These are phyloP conservation scores for Ostrea denselamellosa DNA, from an alignment of 1,140 invertebrate genomes.

Conservation along the genomic window DNA sequence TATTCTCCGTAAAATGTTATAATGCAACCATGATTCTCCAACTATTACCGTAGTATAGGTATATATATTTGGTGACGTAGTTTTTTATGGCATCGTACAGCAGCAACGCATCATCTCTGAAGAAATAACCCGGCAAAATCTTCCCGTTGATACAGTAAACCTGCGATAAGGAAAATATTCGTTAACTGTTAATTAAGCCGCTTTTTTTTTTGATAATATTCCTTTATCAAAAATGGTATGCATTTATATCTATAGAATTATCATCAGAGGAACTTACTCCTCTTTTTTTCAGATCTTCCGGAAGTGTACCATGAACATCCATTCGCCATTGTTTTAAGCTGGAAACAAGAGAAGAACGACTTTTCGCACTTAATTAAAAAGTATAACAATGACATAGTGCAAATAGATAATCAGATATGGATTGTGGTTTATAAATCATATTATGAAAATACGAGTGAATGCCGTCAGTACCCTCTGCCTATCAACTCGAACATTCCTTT, in stretches of 20 bases:
- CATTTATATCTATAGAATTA: not conserved
- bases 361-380: not conserved
- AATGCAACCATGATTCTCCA: too few species aligned
- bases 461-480: constrained; percentile 63
- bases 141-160: constrained; percentile 60
- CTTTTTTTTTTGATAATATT: not conserved
- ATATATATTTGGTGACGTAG: constrained; percentile 79
- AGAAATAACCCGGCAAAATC: constrained; percentile 80
- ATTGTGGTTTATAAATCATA: too few species aligned
- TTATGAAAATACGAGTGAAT: not conserved
- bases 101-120: constrained; percentile 80
- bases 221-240: not conserved
- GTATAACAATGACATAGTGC: not conserved
- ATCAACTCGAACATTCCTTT: constrained; percentile 80
- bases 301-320: constrained; percentile 72
- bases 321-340: constrained; percentile 69
- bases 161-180: constrained; percentile 47
- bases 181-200: not conserved
- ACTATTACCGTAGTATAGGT: constrained; percentile 77
- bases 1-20: too few species aligned
- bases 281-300: constrained; percentile 72
- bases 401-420: too few species aligned
- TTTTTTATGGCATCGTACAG: constrained; percentile 78
- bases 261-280: constrained; percentile 67
- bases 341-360: constrained; percentile 41